These are phyloP conservation scores for Drosophila nigromelanica DNA, from an alignment of 1,140 invertebrate species.

Conservation along the genomic window DNA sequence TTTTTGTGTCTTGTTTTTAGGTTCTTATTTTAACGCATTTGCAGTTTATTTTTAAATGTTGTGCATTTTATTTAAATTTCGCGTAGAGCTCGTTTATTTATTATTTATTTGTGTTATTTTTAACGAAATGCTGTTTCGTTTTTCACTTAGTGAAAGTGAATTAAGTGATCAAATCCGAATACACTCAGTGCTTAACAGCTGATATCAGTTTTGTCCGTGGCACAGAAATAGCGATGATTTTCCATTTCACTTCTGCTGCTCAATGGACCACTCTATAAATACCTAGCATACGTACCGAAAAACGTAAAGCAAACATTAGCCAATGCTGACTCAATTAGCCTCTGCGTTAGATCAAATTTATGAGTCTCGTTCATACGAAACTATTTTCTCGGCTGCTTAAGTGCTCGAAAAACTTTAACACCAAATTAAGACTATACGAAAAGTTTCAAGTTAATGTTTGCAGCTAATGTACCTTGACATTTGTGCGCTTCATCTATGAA, in stretches of 20 bases:
- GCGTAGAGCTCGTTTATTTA: constrained; percentile 50
- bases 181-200: constrained; percentile 33
- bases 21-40: constrained; percentile 66
- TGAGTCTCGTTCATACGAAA: constrained; percentile 27
- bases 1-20: constrained; percentile 32
- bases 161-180: constrained; percentile 25
- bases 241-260: constrained; percentile 41
- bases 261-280: constrained; percentile 55
- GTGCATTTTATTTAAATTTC: constrained; percentile 66
- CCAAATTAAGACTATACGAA: constrained; percentile 5
- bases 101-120: constrained; percentile 62
- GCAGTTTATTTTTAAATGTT: constrained; percentile 62
- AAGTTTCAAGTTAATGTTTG: constrained; percentile 50
- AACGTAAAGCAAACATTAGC: constrained; percentile 33
- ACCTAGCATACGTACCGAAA: constrained; percentile 14
- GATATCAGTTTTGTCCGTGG: constrained; percentile 35
- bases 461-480: constrained; percentile 64
- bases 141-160: constrained; percentile 51
- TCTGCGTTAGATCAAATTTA: constrained; percentile 47
- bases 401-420: constrained; percentile 50
- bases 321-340: constrained; percentile 69
- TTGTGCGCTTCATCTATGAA: constrained; percentile 30
- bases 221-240: constrained; percentile 62
- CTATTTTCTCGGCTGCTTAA: constrained; percentile 32
- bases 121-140: constrained; percentile 47